Base-by-base conservation (phyloP, 2,888 invertebrate genomes). In the Sabatieria punctata region DNA sequence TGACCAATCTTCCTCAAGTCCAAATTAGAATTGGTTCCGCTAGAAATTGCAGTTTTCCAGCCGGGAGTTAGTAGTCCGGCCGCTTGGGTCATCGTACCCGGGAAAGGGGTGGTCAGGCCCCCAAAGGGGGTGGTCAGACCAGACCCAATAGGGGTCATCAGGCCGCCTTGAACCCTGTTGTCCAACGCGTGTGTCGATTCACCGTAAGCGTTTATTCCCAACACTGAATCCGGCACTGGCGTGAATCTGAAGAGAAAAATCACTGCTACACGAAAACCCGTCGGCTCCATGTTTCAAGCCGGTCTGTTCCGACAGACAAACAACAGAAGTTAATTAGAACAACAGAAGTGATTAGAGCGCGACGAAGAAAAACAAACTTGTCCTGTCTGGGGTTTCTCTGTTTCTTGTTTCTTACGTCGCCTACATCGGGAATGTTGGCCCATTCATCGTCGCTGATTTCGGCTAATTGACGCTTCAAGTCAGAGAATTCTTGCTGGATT, bases 401-500 rank as follows among this genome's bases (percentile, higher is more conserved):
- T 62, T 89, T 89, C 46, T 89, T 78, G 68, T 93, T 99, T 54
- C 97, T 76, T 8, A 88, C 86, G 68, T 99, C 97, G n/a, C 97
- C 97, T 0, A 99, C 97, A 71, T 99, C 97, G 0, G 97, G 97
- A 52, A 99, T 81, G 42, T 81, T 84, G 44, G 83, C 79, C 97
- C 97, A 99, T 64, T 97, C 91, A 50, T 86, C 86, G 58, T 84
- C 83, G 0, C 80, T 78, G 0, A 97, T 72, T 33, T 64, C 63
- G 1, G 68, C 65, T 48, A 75, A 59, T 51, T 71, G 69, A 55
- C 74, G 58, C 66, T 97, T 95, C 21, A 99, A 71, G 70, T 99
- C 97, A 11, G 89, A 91, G 66, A 99, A 99, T 64, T 95, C 93
- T 64, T 97, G 97, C 64, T 99, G 95, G 59, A 97, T 97, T 74